Base-by-base conservation (phyloP, 2,113 vertebrate genomes). In the Fukomys damarensis region DNA sequence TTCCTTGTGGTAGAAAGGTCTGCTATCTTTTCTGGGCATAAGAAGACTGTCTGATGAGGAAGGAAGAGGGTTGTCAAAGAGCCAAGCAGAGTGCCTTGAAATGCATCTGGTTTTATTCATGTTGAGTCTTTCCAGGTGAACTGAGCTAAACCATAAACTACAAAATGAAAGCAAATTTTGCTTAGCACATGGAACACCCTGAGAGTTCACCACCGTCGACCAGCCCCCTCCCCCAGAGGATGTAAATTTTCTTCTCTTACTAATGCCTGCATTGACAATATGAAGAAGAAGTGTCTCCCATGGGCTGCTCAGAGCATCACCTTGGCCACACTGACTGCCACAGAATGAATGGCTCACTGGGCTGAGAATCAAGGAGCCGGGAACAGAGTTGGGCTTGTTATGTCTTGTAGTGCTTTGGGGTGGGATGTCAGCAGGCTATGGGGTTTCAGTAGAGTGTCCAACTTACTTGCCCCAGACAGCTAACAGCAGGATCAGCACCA, bases 71-170 rank as follows among this genome's bases (percentile, higher is more conserved):
- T 22, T 93, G 94, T 89, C 93, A 89, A 66, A 97, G 98, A 96
- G 80, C 89, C 8, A 52, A 70, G 94, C 90, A 3, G 16, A 24
- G 88, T 32, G 22, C 80, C 96, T 94, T 66, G 85, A 96, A 81
- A 58, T 87, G 82, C 95, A 82, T 97, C 95, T 97, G 97, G 92
- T 97, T 97, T 97, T 87, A 56, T 95, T 98, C 95, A 85, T 58
- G 56, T 83, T 93, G 98, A 97, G 96, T 98, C 98, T 98, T 98
- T 97, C 96, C 97, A 98, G 97, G 98, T 98, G 98, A 98, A 91
- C 97, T 93, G 92, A 98, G 96, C 94, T 94, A 90, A 97, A 54
- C 96, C 96, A 86, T 80, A 95, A 85, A 83, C 92, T 92, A 68
- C 92, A 95, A 97, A 97, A 82, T 4, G 94, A 97, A 97, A 97